A percentile compares a stretch with the other conserved stretches of the same genome.
phyloP scores from a whole-genome alignment of 30 jellyfish, hydroid and myxozoan species.

The Nemopilema nomurai region DNA sequence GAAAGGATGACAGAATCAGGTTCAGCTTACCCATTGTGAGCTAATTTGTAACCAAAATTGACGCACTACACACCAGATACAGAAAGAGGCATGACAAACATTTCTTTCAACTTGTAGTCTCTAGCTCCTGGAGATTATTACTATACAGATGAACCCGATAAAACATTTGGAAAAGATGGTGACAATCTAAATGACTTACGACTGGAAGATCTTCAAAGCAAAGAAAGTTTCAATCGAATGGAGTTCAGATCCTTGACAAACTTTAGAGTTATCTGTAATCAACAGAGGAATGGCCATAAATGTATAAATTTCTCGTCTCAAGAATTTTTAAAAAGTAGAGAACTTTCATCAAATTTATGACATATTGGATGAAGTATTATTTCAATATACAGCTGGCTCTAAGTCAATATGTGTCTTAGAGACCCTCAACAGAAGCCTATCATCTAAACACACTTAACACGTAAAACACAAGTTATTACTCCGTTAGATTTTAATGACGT shows the following conservation, averaged over 20 bases:
- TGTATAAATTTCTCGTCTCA: not conserved
- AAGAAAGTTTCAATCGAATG: conserved; percentile 1
- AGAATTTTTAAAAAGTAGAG: not conserved
- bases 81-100: no score
- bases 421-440: no score
- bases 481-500: no score
- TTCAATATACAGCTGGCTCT: not conserved
- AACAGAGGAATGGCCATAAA: conserved; percentile 23
- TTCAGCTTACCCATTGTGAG: no score
- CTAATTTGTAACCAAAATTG: no score
- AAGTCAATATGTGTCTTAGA: no score
- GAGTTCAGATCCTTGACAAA: conserved; percentile 7
- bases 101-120: conserved; percentile 7
- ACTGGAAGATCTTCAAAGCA: not conserved
- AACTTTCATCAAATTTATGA: conserved; percentile 5
- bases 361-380: not conserved
- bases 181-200: not conserved
- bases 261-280: conserved; percentile 6
- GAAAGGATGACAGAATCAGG: no score
- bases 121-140: conserved; percentile 42
- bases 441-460: no score
- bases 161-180: not conserved
- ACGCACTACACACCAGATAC: no score
- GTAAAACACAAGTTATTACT: no score
- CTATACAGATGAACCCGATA: conserved; percentile 11